Percentiles rank a stretch among this genome's conserved stretches.
These are phyloP conservation scores for Sclerurus mexicanus DNA, from an alignment of 2,113 vertebrate genomes.

Conservation along the genomic window DNA sequence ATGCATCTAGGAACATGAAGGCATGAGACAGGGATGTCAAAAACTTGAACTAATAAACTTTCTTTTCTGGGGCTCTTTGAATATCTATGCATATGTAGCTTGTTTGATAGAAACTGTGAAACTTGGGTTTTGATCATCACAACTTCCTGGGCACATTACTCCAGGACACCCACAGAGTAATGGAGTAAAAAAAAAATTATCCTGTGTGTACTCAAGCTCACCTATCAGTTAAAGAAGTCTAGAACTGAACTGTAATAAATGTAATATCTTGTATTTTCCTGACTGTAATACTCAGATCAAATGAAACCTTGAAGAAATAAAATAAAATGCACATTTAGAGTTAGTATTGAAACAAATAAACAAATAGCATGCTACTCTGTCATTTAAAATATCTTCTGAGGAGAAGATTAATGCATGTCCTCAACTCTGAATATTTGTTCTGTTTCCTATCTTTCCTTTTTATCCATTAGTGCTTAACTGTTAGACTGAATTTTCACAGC, in stretches of 20 bases:
- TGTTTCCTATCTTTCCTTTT: not conserved
- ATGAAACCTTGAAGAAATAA: not conserved
- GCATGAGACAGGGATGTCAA: not conserved
- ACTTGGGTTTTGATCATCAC: not conserved
- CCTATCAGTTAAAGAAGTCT: not conserved
- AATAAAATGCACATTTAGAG: not conserved
- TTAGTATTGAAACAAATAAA: not conserved
- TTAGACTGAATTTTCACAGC: not conserved
- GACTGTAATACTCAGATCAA: not conserved
- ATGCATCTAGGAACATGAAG: not conserved
- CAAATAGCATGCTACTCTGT: not conserved
- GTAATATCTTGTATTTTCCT: not conserved
- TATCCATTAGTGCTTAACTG: not conserved
- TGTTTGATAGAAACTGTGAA: not conserved
- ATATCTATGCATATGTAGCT: not conserved
- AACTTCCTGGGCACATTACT: not conserved
- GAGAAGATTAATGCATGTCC: not conserved
- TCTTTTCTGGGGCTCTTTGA: not conserved
- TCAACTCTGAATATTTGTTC: not conserved
- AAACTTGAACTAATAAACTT: not conserved
- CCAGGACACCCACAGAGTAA: fast-evolving
- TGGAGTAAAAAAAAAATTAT: fast-evolving
- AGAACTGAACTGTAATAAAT: not conserved
- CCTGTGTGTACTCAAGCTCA: not conserved
- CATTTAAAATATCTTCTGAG: not conserved